Conservation (phyloP, 1,140 invertebrate genomes). For the Mya arenaria region DNA sequence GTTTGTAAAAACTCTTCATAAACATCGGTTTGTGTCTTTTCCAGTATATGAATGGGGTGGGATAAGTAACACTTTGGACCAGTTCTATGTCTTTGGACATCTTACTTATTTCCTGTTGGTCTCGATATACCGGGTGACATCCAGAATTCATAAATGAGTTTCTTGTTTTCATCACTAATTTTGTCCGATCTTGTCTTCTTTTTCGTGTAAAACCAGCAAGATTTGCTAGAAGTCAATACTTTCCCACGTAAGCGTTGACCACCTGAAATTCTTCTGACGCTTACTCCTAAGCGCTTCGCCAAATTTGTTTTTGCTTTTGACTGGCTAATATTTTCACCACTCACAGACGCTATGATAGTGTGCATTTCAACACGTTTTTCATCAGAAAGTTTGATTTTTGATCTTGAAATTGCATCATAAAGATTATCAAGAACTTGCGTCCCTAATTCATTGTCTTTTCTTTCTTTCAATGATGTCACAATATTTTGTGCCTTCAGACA, state of each 20-base stretch:
- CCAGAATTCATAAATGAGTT: constrained; percentile 6
- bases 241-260: background rate
- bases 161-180: background rate
- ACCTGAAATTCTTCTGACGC: background rate
- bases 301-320: background rate
- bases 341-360: background rate
- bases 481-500: background rate
- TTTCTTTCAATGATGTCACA: background rate
- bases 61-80: constrained; percentile 13
- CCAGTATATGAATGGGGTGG: constrained; percentile 4
- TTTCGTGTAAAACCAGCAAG: background rate
- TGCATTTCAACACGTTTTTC: background rate
- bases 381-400: background rate
- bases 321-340: constrained; percentile 4
- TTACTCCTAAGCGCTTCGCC: background rate
- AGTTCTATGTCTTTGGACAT: constrained; percentile 19
- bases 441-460: background rate
- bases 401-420: background rate
- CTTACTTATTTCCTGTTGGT: constrained; percentile 22
- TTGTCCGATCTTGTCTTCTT: background rate
- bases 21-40: constrained; percentile 34
- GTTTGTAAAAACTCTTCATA: constrained; percentile 4
- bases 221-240: background rate
- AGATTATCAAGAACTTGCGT: background rate
- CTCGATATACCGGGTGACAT: background rate